A percentile compares a stretch with the other conserved stretches of the same genome.
Conservation (phyloP, 2,888 invertebrate species). For the Dasysyrphus tricinctus region DNA sequence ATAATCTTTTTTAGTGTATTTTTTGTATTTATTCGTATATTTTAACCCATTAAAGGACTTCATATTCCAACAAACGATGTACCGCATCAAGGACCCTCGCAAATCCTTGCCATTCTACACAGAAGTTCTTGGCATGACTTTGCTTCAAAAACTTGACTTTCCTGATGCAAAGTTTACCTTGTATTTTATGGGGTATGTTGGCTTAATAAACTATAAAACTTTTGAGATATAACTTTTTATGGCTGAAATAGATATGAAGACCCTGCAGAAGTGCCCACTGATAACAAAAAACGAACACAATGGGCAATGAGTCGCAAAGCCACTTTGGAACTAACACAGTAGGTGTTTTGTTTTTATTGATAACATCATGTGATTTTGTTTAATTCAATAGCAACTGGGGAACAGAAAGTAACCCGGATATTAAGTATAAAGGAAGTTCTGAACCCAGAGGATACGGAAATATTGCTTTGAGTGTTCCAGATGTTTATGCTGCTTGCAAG, state of each 20-base stretch:
- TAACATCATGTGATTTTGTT: neutral
- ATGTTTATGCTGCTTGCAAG: constrained; percentile 94
- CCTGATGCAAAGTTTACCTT: constrained; percentile 94
- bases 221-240: neutral
- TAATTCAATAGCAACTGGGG: constrained; percentile 94
- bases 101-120: constrained; percentile 95
- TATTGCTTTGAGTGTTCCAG: constrained; percentile 95
- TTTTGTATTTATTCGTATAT: neutral
- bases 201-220: neutral
- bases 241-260: constrained; percentile 87
- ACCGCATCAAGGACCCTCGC: constrained; percentile 95
- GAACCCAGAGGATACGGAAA: constrained; percentile 97
- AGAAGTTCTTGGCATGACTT: constrained; percentile 94
- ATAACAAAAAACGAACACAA: constrained; percentile 87
- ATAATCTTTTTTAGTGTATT: neutral
- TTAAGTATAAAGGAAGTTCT: constrained; percentile 94
- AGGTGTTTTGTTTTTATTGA: constrained; percentile 80
- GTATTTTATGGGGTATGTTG: constrained; percentile 91
- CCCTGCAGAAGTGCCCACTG: constrained; percentile 88
- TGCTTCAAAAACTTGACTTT: constrained; percentile 94
- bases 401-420: constrained; percentile 91
- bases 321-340: constrained; percentile 97
- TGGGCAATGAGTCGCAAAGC: constrained; percentile 94
- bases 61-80: constrained; percentile 98
- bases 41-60: constrained; percentile 87